Conservation (phyloP, 2,797 vertebrate species). For the Crenichthys baileyi region DNA sequence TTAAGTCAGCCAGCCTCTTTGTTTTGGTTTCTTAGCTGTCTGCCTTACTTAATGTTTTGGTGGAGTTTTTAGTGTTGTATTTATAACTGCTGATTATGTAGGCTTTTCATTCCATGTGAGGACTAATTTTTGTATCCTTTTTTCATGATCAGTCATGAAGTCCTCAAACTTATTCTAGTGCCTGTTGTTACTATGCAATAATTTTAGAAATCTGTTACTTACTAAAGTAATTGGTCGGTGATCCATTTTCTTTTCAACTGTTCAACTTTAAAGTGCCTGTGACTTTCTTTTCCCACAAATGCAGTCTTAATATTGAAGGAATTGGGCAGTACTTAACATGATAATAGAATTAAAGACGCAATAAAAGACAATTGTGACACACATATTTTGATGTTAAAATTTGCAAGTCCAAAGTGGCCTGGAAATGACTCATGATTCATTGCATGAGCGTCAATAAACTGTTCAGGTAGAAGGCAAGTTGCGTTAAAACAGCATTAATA, state of each 20-base stretch:
- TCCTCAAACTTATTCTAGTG: conserved; percentile 22
- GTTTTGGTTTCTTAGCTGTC: conserved; percentile 46
- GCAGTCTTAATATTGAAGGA: no score
- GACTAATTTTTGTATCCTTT: conserved; percentile 14
- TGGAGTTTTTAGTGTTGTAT: conserved; percentile 33
- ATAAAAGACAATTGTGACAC: no score
- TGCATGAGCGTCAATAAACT: no score
- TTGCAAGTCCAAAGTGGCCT: no score
- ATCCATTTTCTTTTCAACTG: background rate
- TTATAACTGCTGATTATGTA: conserved; percentile 36
- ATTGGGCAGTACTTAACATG: no score
- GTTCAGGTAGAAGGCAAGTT: no score
- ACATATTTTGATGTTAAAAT: no score
- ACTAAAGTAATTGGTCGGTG: background rate
- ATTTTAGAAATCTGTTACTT: conserved; percentile 30
- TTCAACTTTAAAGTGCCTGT: background rate
- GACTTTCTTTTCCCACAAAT: no score
- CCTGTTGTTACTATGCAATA: conserved; percentile 34
- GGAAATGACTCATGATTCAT: no score
- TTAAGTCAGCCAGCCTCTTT: conserved; percentile 13
- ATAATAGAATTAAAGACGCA: no score
- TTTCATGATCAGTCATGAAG: conserved; percentile 39
- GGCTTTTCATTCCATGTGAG: background rate
- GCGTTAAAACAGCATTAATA: no score
- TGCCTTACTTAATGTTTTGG: conserved; percentile 41